These are phyloP conservation scores for Cossypha niveicapilla DNA, from an alignment of 2,797 vertebrate genomes.

Conservation along the genomic window DNA sequence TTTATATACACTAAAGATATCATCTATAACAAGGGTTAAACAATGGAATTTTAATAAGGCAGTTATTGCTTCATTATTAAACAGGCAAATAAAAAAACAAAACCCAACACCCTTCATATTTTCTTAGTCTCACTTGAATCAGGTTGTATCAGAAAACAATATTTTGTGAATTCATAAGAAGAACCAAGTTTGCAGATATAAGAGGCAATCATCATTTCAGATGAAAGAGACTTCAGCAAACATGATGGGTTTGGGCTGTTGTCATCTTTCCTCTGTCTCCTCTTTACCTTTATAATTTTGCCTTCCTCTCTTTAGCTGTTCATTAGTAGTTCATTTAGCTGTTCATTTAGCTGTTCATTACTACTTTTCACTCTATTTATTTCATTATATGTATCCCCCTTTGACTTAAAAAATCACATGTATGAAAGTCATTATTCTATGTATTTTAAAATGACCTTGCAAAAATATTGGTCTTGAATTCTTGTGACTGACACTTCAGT, in stretches of 20 bases:
- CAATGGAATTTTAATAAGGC: not conserved
- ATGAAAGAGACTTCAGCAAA: not conserved
- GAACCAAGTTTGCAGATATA: not conserved
- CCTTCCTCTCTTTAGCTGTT: not conserved
- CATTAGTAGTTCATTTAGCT: not conserved
- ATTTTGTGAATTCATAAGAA: not conserved
- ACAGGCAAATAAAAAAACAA: not conserved
- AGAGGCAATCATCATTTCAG: not conserved
- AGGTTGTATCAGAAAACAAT: not conserved
- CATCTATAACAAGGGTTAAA: not conserved
- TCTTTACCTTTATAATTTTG: not conserved
- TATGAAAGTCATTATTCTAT: not conserved
- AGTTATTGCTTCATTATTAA: not conserved
- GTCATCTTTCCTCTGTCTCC: not conserved
- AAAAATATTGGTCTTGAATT: not conserved
- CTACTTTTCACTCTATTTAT: not conserved
- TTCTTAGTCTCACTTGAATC: not conserved
- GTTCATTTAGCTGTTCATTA: not conserved
- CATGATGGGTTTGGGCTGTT: not conserved
- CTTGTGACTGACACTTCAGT: not conserved
- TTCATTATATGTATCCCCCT: not conserved
- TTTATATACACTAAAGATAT: not conserved
- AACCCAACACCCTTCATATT: fast-evolving
- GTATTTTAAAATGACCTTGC: not conserved
- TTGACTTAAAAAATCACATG: not conserved